phyloP scores from a whole-genome alignment of 2,888 invertebrate genomes.

The Aradus depressus region DNA sequence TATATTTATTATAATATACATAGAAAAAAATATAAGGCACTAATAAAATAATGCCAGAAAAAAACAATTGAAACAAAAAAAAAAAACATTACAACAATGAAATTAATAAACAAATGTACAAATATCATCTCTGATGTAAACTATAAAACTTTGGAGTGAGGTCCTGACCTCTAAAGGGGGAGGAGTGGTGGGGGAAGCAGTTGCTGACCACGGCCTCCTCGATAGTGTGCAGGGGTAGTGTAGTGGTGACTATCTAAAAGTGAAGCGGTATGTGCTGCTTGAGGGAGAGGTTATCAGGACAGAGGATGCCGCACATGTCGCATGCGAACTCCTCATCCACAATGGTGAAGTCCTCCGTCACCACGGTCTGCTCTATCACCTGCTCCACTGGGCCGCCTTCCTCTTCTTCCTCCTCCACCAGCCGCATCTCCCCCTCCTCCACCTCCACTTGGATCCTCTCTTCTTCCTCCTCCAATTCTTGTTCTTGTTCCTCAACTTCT shows the following conservation, averaged over 20 bases:
- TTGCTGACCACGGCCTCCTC: too few relatives aligned
- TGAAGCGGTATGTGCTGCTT: slow-evolving; percentile 25
- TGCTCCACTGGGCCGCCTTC: slow-evolving; percentile 22
- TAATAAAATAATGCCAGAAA: too few relatives aligned
- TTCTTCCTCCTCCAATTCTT: slow-evolving; percentile 16
- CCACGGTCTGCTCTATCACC: slow-evolving; percentile 23
- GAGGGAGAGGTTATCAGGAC: slow-evolving; percentile 23
- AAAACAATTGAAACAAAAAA: too few relatives aligned
- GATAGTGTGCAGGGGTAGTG: neutral
- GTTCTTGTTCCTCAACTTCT: too few relatives aligned
- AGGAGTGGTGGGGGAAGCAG: too few relatives aligned
- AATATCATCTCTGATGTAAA: too few relatives aligned
- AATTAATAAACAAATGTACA: too few relatives aligned
- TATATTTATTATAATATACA: too few relatives aligned
- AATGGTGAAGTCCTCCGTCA: slow-evolving; percentile 24
- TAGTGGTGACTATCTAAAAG: slow-evolving; percentile 13
- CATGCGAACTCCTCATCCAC: slow-evolving; percentile 21
- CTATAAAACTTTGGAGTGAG: too few relatives aligned
- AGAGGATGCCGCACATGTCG: slow-evolving; percentile 22
- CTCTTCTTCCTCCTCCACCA: slow-evolving; percentile 20
- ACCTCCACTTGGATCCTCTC: slow-evolving; percentile 10
- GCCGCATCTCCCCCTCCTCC: slow-evolving; percentile 5
- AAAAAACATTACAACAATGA: too few relatives aligned
- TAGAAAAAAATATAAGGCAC: too few relatives aligned
- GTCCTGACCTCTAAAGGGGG: too few relatives aligned